Base-by-base conservation (phyloP, 2,888 invertebrate species). In the Orthonevra nobilis region DNA sequence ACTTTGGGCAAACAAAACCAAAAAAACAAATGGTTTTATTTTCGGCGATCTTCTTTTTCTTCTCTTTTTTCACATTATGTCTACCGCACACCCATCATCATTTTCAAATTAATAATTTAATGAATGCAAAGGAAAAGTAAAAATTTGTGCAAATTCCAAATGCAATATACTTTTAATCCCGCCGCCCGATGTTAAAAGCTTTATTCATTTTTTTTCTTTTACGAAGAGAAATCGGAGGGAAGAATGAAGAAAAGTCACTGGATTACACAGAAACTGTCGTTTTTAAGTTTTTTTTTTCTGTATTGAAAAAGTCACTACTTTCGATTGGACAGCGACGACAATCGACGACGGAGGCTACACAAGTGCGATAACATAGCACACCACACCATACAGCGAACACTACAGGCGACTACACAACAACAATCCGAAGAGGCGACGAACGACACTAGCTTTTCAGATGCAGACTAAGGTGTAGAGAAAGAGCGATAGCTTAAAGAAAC, bases 11-110 rank as follows among this genome's bases (percentile, higher is more conserved):
- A 26, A 56, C 36, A 32, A 48, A 48, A 56, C 54, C 26, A 12
- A 34, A 32, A 52, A 40, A 40, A 48, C 32, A 30, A 58, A 40
- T 19, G 15, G n/a, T 17, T 42, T 23, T 7, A 26, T n/a, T 26
- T 64, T 42, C 34, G 34, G 28, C 20, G 20, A 56, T 40, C 60
- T 56, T 38, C 30, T 42, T 68, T 38, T 28, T 28, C 46, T 56
- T 32, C 32, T 61, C 61, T 44, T 75, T 63, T 36, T 56, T 69
- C 42, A 58, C 36, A 9, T 75, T 58, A 69, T 52, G 38, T 69
- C 54, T 63, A 63, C 75, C 69, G 74, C 68, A 75, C 74, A 61
- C 74, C 75, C 63, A 77, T 66, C 50, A 30, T 63, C 58, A 20
- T 63, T n/a, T n/a, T n/a, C n/a, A n/a, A n/a, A n/a, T n/a, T n/a